Base-by-base conservation (phyloP, 1,140 invertebrate genomes). In the Heliconius himera region DNA sequence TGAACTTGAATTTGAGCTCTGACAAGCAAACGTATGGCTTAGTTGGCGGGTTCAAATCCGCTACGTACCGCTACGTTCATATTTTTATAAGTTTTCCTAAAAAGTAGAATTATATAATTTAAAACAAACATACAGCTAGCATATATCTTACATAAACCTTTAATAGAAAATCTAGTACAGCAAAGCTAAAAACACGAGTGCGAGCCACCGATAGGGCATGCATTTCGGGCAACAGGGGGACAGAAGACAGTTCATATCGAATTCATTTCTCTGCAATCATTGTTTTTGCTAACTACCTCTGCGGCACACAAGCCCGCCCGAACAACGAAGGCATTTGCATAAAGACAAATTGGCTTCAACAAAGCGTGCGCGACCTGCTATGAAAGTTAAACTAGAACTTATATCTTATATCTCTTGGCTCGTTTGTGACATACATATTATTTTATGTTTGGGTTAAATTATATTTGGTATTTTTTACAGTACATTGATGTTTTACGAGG, bases 201-300 rank as follows among this genome's bases (percentile, higher is more conserved):
- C 33, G n/a, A 71, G 41, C 38, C 18, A 77, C 66, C 26, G 22
- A 38, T 38, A 41, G 70, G 36, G 36, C 33, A n/a, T 36, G 41
- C 56, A 70, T 56, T 72, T 73, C 49, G 16, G 75, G n/a, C 49
- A 73, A 41, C 22, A 46, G 38, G 38, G 54, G 72, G 33, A 76
- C 71, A 82, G 54, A 75, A 82, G 70, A 78, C 51, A 78, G 41
- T 81, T 79, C 78, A 81, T 80, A 79, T 82, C 74, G 49, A 82
- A 85, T 81, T 81, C 75, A 80, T 81, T 82, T 76, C 75, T 76
- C 56, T 60, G 51, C 56, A 82, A 83, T 83, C 82, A 83, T 76
- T 82, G 81, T 83, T 84, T 85, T 83, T 85, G 78, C 82, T 79
- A 85, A 83, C 83, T 71, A 77, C 76, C 74, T 77, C 76, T 56